Percentiles rank a stretch among this genome's conserved stretches.
Conservation (phyloP, 2,797 vertebrate genomes). For the Eutrigla gurnardus region DNA sequence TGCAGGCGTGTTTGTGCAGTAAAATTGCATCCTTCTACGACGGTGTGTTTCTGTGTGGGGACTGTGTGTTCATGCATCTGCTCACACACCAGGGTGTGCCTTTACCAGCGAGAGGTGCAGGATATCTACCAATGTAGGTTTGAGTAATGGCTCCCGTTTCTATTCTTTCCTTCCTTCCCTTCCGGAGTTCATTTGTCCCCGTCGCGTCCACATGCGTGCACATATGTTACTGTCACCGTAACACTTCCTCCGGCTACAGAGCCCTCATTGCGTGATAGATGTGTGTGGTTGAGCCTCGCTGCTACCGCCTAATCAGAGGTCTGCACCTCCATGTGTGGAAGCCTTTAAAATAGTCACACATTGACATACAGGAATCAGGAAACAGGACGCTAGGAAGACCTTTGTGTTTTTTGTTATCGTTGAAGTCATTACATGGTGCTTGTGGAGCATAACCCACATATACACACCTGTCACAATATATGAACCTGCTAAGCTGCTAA, state of each 20-base stretch:
- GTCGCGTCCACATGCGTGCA: slow-evolving; percentile 55
- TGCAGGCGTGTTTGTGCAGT: slow-evolving; percentile 35
- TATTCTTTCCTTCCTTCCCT: slow-evolving; percentile 67
- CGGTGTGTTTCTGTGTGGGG: slow-evolving; percentile 9
- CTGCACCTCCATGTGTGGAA: background rate
- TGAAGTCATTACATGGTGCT: background rate
- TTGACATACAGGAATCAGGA: slow-evolving; percentile 28
- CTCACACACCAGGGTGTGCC: background rate
- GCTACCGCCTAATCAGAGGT: slow-evolving; percentile 17
- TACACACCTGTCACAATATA: background rate
- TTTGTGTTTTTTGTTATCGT: slow-evolving; percentile 24
- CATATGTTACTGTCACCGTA: slow-evolving; percentile 60
- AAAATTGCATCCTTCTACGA: slow-evolving; percentile 36
- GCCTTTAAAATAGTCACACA: slow-evolving; percentile 16
- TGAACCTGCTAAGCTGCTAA: background rate
- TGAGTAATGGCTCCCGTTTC: slow-evolving; percentile 66
- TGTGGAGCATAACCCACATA: background rate
- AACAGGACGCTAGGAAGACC: slow-evolving; percentile 53
- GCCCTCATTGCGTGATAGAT: slow-evolving; percentile 40
- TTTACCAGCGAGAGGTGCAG: slow-evolving; percentile 2
- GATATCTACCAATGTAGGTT: slow-evolving; percentile 51
- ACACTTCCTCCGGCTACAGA: slow-evolving; percentile 35
- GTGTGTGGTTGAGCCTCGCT: slow-evolving; percentile 18
- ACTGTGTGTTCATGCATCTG: slow-evolving; percentile 17
- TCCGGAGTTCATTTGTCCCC: slow-evolving; percentile 67